Percentiles rank a stretch among this genome's conserved stretches.
phyloP scores from a whole-genome alignment of 1,140 invertebrate species.

The Hylaeus volcanicus region DNA sequence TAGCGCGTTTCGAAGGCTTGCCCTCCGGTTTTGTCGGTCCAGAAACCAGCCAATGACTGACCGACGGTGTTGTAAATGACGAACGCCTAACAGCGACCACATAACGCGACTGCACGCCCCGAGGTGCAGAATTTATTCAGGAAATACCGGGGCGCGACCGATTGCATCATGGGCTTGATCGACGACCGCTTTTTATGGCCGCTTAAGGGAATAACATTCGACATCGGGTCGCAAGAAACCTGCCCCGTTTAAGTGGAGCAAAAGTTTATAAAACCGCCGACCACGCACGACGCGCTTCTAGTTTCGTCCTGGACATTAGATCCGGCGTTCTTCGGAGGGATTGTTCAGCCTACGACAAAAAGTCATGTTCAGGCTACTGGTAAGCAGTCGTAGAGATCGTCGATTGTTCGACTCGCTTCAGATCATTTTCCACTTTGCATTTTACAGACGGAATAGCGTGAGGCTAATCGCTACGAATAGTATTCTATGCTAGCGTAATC shows the following conservation, averaged over 20 bases:
- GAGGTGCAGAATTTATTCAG: conserved; percentile 74
- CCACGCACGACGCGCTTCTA: conserved; percentile 62
- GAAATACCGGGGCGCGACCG: conserved; percentile 74
- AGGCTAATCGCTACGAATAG: not conserved
- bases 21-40: conserved; percentile 27
- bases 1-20: conserved; percentile 11
- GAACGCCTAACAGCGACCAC: conserved; percentile 59
- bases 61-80: conserved; percentile 39
- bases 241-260: conserved; percentile 64
- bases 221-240: conserved; percentile 56
- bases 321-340: conserved; percentile 2
- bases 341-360: not conserved
- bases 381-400: conserved; percentile 42
- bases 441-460: not conserved
- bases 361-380: conserved; percentile 64
- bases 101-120: conserved; percentile 47
- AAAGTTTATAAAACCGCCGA: conserved; percentile 78
- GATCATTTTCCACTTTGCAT: too few species aligned
- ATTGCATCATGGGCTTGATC: conserved; percentile 69
- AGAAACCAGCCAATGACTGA: conserved; percentile 16
- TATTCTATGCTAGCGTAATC: too few species aligned
- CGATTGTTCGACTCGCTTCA: not conserved
- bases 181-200: conserved; percentile 74
- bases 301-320: conserved; percentile 64
- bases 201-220: conserved; percentile 77